Evolutionary conservation across 2,888 invertebrate species (phyloP), one percentile per base, ranked within the genome.

Genomic region (Urechis unicinctus): DNA sequence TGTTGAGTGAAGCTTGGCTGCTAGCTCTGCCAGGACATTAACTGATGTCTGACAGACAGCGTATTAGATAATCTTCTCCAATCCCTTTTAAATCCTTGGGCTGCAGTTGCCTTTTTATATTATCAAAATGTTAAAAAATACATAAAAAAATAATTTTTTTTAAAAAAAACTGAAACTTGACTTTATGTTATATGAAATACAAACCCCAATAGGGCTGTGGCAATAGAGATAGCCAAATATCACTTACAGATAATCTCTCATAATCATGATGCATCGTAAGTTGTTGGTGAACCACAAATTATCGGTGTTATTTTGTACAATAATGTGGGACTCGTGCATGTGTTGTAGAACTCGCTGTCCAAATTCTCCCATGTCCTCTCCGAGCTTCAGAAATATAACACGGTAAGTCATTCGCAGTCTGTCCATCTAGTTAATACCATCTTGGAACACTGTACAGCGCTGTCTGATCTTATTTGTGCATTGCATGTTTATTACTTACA

Each of bases 321-420:
- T n/a, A n/a, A n/a, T n/a, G n/a, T n/a, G n/a, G n/a, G n/a, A n/a
- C n/a, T n/a, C n/a, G n/a, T n/a, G n/a, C n/a, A n/a, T n/a, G 28
- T 43, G 43, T 68, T 69, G 48, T 66, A 76, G 75, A 68, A 66
- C 28, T 86, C 88, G 41, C 81, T 94, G 50, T 86, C 85, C 66
- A 87, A 87, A 78, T 82, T 89, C 63, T 87, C 88, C 62, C 85
- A 88, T 72, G 85, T 87, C 53, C 82, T 93, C 56, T 85, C 90
- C 80, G 94, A 95, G 81, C 90, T 94, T 86, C 88, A 90, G 77
- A 94, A 93, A 77, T 93, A 89, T 75, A 90, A 94, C 72, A 87
- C 89, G 44, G 80, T 80, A 63, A 70, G 75, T 69, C 53, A 17
- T 5, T 26, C 5, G 3, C 29, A 26, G 4, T 6, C 6, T 44